These are phyloP conservation scores for Spheniscus mendiculus DNA, from an alignment of 2,113 vertebrate species.

Conservation along the genomic window DNA sequence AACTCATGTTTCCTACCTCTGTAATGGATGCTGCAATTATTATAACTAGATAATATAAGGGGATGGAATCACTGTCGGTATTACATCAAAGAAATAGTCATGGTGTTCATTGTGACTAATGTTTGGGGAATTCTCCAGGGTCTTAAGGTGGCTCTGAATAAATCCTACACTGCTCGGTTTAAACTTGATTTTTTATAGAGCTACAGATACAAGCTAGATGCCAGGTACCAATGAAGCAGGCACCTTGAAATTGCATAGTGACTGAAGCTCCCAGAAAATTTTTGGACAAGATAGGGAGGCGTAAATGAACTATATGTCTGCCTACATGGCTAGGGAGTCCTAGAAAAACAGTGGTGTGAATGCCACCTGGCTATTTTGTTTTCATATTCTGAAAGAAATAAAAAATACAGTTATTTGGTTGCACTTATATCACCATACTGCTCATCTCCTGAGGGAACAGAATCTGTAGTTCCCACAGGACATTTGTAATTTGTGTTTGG, in stretches of 20 bases:
- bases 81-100: background rate
- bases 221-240: background rate
- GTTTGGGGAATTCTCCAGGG: background rate
- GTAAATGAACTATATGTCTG: background rate
- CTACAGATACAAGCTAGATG: background rate
- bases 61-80: background rate
- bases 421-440: background rate
- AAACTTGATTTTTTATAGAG: background rate
- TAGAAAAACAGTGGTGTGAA: background rate
- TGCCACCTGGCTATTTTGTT: background rate
- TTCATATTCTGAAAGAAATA: background rate
- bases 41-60: background rate
- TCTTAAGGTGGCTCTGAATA: background rate
- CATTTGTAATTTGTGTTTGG: background rate
- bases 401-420: background rate
- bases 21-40: background rate
- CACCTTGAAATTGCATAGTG: background rate
- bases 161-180: background rate
- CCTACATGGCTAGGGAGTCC: background rate
- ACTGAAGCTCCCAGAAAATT: background rate
- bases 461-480: background rate
- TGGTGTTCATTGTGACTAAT: background rate
- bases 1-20: background rate
- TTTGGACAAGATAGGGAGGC: background rate
- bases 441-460: background rate